Evolutionary conservation across 2,888 invertebrate species (phyloP).

Genomic region (Noctua comes): DNA sequence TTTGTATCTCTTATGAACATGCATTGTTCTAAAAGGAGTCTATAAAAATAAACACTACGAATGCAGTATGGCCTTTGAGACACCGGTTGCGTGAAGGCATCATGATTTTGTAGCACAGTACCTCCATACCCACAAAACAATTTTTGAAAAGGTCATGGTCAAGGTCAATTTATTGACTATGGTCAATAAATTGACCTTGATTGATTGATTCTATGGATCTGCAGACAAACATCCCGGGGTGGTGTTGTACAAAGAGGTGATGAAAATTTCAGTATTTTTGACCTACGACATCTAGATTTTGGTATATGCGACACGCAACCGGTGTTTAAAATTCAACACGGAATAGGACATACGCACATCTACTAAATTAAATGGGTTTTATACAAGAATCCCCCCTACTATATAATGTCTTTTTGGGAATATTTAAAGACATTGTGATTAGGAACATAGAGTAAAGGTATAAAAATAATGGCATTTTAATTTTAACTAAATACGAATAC

Average conservation of each 20-base stretch:
- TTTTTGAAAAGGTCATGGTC: not conserved
- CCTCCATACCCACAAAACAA: not conserved
- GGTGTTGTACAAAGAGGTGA: not conserved
- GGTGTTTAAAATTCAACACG: not conserved
- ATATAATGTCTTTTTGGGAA: conserved; percentile 45
- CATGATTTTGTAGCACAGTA: not conserved
- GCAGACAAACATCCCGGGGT: not conserved
- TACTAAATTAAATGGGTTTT: conserved; percentile 11
- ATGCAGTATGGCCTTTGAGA: not conserved
- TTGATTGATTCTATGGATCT: no score
- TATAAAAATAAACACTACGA: conserved; percentile 28
- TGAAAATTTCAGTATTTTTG: not conserved
- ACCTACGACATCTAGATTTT: not conserved
- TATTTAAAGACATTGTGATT: conserved; percentile 34
- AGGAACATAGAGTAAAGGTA: conserved; percentile 44
- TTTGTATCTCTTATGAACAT: not conserved
- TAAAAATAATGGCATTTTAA: conserved; percentile 44
- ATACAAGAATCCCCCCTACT: conserved; percentile 13
- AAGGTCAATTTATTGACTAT: not conserved
- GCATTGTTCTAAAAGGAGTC: conserved; percentile 12
- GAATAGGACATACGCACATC: not conserved
- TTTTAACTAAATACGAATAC: conserved; percentile 25
- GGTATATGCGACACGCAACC: not conserved
- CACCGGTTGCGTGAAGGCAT: not conserved
- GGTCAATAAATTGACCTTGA: no score